These are phyloP conservation scores for Mormyrops attenuatus DNA, from an alignment of 2,797 vertebrate genomes.

Conservation along the genomic window DNA sequence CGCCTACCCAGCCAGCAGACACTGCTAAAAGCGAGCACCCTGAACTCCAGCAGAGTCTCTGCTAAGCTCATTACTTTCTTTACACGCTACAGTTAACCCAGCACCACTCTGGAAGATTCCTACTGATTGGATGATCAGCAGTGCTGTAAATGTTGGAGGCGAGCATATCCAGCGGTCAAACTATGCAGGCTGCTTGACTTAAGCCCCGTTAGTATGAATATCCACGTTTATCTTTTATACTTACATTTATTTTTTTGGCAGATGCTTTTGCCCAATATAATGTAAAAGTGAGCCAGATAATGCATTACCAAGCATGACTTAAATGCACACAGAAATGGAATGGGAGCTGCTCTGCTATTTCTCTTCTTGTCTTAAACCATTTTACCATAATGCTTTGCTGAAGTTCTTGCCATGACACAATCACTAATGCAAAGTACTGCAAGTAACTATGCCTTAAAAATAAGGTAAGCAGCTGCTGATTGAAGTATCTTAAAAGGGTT, in stretches of 20 bases:
- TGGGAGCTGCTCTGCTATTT: background rate
- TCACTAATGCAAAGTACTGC: background rate
- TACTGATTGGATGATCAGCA: conserved; percentile 3
- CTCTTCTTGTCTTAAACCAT: background rate
- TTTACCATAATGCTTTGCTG: background rate
- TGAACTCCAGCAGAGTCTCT: background rate
- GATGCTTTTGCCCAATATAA: background rate
- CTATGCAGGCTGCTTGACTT: background rate
- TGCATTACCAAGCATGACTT: background rate
- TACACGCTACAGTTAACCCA: conserved; percentile 10
- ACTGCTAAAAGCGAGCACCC: background rate
- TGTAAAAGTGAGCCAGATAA: background rate
- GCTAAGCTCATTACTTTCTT: background rate
- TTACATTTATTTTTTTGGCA: background rate
- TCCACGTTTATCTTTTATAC: background rate
- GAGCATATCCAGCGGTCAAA: background rate
- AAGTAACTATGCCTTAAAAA: background rate
- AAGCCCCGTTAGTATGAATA: background rate
- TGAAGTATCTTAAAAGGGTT: background rate
- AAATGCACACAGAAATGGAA: background rate
- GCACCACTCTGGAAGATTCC: background rate
- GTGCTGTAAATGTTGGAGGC: background rate
- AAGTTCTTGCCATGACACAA: background rate
- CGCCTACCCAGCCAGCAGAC: background rate
- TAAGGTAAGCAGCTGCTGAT: background rate